phyloP scores from a whole-genome alignment of 1,140 invertebrate genomes.

The Leptinotarsa defecta region DNA sequence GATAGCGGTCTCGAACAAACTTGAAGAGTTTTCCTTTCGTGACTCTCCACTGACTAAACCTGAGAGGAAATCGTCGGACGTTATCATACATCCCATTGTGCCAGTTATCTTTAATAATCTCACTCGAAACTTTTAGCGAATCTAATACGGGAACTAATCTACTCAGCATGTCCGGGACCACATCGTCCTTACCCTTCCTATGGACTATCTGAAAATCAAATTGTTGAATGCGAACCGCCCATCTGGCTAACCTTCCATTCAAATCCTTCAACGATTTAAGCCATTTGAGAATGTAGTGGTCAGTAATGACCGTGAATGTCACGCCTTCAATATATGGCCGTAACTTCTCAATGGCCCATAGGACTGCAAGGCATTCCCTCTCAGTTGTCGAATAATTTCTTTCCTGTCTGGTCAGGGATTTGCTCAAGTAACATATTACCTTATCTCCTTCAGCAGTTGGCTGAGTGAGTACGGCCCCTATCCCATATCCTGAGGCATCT shows the following conservation, averaged over 20 bases:
- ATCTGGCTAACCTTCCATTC: slow-evolving; percentile 54
- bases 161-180: slow-evolving; percentile 14
- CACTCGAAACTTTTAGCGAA: background rate
- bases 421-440: slow-evolving; percentile 46
- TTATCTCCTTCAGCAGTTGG: slow-evolving; percentile 34
- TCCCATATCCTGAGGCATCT: slow-evolving; percentile 23
- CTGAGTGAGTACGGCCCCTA: slow-evolving; percentile 39
- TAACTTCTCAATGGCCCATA: slow-evolving; percentile 56
- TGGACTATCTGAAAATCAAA: slow-evolving; percentile 7
- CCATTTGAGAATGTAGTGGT: slow-evolving; percentile 58
- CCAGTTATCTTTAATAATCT: slow-evolving; percentile 19
- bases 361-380: slow-evolving; percentile 50
- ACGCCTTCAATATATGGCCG: slow-evolving; percentile 55
- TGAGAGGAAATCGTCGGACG: background rate
- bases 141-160: background rate
- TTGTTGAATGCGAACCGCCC: slow-evolving; percentile 43
- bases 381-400: slow-evolving; percentile 57
- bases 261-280: slow-evolving; percentile 55
- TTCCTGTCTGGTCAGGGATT: slow-evolving; percentile 52
- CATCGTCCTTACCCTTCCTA: background rate
- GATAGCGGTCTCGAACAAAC: background rate
- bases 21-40: slow-evolving; percentile 10
- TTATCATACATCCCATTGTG: no score
- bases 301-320: slow-evolving; percentile 57
- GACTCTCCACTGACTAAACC: slow-evolving; percentile 15